These are phyloP conservation scores for Hydropsyche tenuis DNA, from an alignment of 1,140 invertebrate species.

Conservation along the genomic window DNA sequence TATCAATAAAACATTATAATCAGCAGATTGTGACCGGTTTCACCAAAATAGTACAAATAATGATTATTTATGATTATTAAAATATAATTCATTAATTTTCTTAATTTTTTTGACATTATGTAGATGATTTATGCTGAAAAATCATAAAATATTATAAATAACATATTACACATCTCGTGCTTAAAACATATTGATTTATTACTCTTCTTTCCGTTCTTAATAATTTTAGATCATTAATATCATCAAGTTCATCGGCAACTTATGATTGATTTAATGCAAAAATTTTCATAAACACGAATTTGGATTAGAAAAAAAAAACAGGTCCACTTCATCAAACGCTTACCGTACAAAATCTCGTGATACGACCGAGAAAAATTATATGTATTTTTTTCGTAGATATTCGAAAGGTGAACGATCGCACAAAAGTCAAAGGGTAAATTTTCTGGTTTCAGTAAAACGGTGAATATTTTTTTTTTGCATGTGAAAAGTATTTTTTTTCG, in stretches of 20 bases:
- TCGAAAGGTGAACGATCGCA: conserved; percentile 14
- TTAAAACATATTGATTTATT: too few relatives aligned
- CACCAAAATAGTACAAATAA: too few relatives aligned
- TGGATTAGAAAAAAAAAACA: conserved; percentile 10
- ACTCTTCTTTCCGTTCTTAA: neutral
- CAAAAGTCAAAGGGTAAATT: conserved; percentile 28
- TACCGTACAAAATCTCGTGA: conserved; percentile 3
- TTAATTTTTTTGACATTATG: too few relatives aligned
- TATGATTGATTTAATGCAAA: conserved; percentile 13
- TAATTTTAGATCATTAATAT: conserved; percentile 1
- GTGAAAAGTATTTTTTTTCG: neutral
- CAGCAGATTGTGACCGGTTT: too few relatives aligned
- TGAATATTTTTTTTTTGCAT: conserved; percentile 1
- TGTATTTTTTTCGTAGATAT: conserved; percentile 10
- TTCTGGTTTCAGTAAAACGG: conserved; percentile 20
- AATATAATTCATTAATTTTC: too few relatives aligned
- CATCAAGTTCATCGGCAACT: neutral
- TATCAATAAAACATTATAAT: too few relatives aligned
- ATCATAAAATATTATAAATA: neutral
- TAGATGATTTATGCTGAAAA: too few relatives aligned
- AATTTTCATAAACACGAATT: neutral
- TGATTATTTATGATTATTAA: too few relatives aligned
- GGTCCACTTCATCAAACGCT: conserved; percentile 22
- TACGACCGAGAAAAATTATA: conserved; percentile 13
- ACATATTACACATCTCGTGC: neutral